Evolutionary conservation across 1,140 invertebrate species (phyloP), one percentile per base, ranked within the genome.

Genomic region (Hypothenemus hampei): DNA sequence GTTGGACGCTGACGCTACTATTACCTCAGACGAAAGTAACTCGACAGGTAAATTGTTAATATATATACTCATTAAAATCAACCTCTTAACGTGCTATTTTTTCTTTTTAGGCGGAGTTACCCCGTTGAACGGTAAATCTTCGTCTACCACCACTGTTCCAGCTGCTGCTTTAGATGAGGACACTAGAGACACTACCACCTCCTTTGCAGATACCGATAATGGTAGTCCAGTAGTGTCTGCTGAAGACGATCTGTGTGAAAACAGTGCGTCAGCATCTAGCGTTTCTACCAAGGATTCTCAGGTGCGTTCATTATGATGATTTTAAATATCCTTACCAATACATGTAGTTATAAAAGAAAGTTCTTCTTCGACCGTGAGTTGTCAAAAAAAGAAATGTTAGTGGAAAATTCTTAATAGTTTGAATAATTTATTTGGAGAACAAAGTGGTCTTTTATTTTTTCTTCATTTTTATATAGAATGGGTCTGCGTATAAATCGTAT

Each of bases 151-250:
- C 8, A 22, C 54, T 29, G 45, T 57, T 7, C 51, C 52, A 22
- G 37, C 58, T 10, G 36, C 49, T 40, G 63, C 46, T 73, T 51
- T 59, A 41, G 54, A 57, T 18, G 78, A 79, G 56, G 78, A 79
- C 65, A 57, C 54, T 7, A 77, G 79, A 57, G 78, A 79, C 66
- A 84, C 81, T 20, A 81, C 76, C 59, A 83, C 83, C 51, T 84
- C 83, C 10, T 85, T 82, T 70, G 84, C 82, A 37, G 84, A 86
- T 67, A 83, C 53, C 5, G 53, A 55, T 16, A 45, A 44, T 21
- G 44, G 53, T 6, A 57, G 46, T 36, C 55, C 55, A 10, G 40
- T 29, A 3, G 23, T 51, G 3, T 57, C 54, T 1, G 54, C 41
- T 10, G 52, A 46, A 19, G 55, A 51, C 18, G 55, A 50, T 24